Base-by-base conservation (phyloP, 2,888 invertebrate genomes). In the Eristalis arbustorum region DNA sequence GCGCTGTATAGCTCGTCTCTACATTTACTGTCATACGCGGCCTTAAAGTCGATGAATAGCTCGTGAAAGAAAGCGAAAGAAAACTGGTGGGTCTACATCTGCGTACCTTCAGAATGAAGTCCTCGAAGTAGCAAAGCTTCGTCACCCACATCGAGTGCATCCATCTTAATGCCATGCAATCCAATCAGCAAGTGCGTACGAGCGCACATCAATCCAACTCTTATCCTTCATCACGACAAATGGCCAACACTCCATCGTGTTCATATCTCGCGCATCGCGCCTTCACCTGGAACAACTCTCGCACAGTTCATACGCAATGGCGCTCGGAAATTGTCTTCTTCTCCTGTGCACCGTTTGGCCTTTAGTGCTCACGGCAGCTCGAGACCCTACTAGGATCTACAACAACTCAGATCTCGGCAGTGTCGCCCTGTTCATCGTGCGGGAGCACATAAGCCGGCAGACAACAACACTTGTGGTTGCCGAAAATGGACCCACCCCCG, bases 401-500 rank as follows among this genome's bases (percentile, higher is more conserved):
- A 49, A 71, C 0, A 62, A 3, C 25, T 2, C 25, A 3, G 40
- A 66, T 23, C 49, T 84, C 11, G 34, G 62, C 1, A 25, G 34
- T 0, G 62, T 61, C 6, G 66, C 57, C 10, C 11, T 75, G 11
- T 57, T 59, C 2, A 13, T 84, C 0, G 28, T 25, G 23, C 71
- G 75, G 0, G 69, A 67, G 0, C 72, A 68, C 25, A 6, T 84
- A 2, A 56, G 66, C 42, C 14, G 28, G 14, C 37, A 34, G 4
- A 18, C 80, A 0, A 37, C 78, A 5, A 76, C 67, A 0, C 4
- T 79, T 23, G 66, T 80, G 5, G 25, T 84, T 11, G 8, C 23
- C 6, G 80, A 84, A 14, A 2, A n/a, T 0, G 61, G 62, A 22
- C 2, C 18, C 5, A 6, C 49, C 0, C 4, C 40, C 10, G 74